Percentiles rank a stretch among this genome's conserved stretches.
phyloP scores from a whole-genome alignment of 92 coral and sea anemone genomes.

The Epizoanthus rinbou region DNA sequence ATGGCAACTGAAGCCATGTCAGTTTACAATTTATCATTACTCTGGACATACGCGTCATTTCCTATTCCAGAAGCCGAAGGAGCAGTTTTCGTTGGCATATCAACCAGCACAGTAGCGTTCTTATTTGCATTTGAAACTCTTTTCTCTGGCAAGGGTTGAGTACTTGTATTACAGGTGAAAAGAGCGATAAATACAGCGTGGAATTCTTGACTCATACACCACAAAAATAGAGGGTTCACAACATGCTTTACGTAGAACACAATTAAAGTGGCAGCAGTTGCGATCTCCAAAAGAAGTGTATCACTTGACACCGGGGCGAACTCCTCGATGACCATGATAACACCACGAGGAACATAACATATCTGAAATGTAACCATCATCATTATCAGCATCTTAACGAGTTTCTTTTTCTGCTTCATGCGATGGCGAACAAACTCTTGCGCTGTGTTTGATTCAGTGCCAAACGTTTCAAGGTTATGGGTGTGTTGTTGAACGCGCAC shows the following conservation, averaged over 20 bases:
- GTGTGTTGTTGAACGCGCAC: neutral
- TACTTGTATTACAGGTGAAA: neutral
- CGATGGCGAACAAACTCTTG: constrained; percentile 7
- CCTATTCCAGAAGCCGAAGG: neutral
- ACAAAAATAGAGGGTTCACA: neutral
- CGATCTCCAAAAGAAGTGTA: neutral
- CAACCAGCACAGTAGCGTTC: neutral
- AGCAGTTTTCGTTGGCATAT: neutral
- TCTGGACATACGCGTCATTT: too few relatives aligned
- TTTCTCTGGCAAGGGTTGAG: neutral
- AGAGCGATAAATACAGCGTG: neutral
- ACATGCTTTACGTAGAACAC: constrained; percentile 4
- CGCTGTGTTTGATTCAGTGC: neutral
- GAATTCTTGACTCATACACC: constrained; percentile 12
- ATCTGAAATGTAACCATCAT: constrained; percentile 11
- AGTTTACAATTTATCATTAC: too few relatives aligned
- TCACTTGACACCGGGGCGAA: neutral
- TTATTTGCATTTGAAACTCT: neutral
- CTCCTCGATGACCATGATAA: neutral
- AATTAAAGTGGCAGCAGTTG: neutral
- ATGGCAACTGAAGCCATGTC: too few relatives aligned
- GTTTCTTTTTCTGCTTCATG: neutral
- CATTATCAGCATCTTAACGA: neutral
- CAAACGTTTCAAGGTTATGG: neutral
- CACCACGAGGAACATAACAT: neutral